Evolutionary conservation across 2,113 vertebrate genomes (phyloP).

Genomic region (Penelope pileata): DNA sequence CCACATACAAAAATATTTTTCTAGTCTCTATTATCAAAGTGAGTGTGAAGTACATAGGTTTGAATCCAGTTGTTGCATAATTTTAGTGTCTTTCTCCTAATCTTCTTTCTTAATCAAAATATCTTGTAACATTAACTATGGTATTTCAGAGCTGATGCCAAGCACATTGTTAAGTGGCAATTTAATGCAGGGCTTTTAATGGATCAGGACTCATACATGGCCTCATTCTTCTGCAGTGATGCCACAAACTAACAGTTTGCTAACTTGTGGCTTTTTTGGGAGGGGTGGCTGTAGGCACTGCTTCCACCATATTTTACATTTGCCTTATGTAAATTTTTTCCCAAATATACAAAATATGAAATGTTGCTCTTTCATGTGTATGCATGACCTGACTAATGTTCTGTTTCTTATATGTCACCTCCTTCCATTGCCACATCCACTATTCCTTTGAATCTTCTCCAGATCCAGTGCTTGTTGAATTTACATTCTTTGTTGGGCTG

Average conservation of each 20-base stretch:
- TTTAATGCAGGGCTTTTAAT: background rate
- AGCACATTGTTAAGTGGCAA: background rate
- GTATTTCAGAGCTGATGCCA: background rate
- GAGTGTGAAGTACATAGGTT: background rate
- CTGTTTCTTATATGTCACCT: background rate
- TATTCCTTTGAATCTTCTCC: constrained; percentile 27
- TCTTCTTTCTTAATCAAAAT: constrained; percentile 7
- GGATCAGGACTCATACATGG: background rate
- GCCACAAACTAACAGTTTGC: background rate
- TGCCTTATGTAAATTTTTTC: background rate
- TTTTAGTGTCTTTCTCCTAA: background rate
- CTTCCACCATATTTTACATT: background rate
- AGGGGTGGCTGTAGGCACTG: background rate
- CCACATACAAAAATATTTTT: background rate
- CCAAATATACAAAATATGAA: background rate
- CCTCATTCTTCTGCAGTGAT: background rate
- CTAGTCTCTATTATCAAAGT: background rate
- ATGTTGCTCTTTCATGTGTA: background rate
- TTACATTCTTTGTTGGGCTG: constrained; percentile 57
- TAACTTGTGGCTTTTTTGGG: background rate
- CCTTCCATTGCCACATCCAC: background rate
- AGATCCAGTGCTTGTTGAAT: constrained; percentile 44
- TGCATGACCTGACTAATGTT: background rate
- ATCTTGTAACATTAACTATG: background rate
- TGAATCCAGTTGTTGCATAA: background rate